These are phyloP conservation scores for Callipepla squamata DNA, from an alignment of 2,113 vertebrate species.

Conservation along the genomic window DNA sequence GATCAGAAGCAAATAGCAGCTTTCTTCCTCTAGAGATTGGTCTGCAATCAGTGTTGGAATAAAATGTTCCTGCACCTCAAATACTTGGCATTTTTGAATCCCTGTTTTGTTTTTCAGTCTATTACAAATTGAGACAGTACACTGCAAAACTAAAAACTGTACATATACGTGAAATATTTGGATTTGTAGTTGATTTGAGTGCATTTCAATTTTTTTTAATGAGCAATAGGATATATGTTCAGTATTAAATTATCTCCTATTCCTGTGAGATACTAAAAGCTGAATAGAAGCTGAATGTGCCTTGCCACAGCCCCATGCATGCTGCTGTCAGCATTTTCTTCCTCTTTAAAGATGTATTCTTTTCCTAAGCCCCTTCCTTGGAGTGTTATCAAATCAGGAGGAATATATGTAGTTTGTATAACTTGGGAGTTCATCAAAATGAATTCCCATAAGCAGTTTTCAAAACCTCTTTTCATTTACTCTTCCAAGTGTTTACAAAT, in stretches of 20 bases:
- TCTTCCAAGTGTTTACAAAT: conserved; percentile 57
- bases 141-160: not conserved
- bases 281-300: not conserved
- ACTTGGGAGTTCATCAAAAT: conserved; percentile 39
- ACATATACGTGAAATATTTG: not conserved
- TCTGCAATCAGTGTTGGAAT: not conserved
- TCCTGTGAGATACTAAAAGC: not conserved
- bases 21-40: not conserved
- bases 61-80: not conserved
- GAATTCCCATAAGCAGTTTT: conserved; percentile 63
- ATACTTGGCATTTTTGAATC: not conserved
- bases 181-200: not conserved
- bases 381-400: conserved; percentile 28
- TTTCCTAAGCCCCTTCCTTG: conserved; percentile 4
- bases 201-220: not conserved
- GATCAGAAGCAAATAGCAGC: not conserved
- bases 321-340: conserved; percentile 50
- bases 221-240: not conserved
- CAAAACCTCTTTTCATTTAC: conserved; percentile 68
- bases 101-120: not conserved
- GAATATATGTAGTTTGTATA: conserved; percentile 56
- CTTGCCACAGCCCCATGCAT: not conserved
- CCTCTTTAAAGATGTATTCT: not conserved
- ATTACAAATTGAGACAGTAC: not conserved
- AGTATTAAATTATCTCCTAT: not conserved